Base-by-base conservation (phyloP, 2,797 vertebrate species). In the Peromyscus nudipes region DNA sequence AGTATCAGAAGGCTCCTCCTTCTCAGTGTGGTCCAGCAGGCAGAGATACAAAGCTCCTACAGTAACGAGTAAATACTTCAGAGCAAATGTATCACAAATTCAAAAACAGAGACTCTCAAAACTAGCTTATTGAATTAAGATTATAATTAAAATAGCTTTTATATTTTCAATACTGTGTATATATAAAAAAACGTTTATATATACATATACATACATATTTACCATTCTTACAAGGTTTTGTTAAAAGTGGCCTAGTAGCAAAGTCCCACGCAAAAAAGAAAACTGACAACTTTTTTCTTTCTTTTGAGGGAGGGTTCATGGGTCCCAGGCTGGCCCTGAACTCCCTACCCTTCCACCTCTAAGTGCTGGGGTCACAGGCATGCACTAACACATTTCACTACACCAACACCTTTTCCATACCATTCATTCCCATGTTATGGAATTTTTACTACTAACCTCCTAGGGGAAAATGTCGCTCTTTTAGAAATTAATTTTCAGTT, bases 401-500 rank as follows among this genome's bases (percentile, higher is more conserved):
- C n/a, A 37, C n/a, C 37, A 55, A 52, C 49, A 71, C 27, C 52
- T 73, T 88, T 73, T 57, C 52, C 40, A 25, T 29, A 64, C 21
- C 57, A 49, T 21, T 31, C 31, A 77, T 10, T 34, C 12, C 6
- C 37, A 60, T 89, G 19, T 81, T 77, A 80, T 3, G 77, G 67
- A 94, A 55, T 81, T 89, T 91, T 87, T 71, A 97, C 73, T 92
- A 94, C 25, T 83, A 86, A 82, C 46, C 55, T 80, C 82, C 46
- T 0, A 37, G 52, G 52, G 29, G 27, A 71, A 76, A 86, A n/a
- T 55, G 5, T 34, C 94, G 81, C 12, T 89, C 77, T 75, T 91
- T 87, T 55, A 92, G 40, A 94, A 95, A 96, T 88, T 34, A 95
- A 96, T 93, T 84, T 92, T 46, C n/a, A 95, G 65, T 69, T 91